Percentiles rank a stretch among this genome's conserved stretches.
Conservation (phyloP, 2,888 invertebrate species). For the Laspeyria flexula region DNA sequence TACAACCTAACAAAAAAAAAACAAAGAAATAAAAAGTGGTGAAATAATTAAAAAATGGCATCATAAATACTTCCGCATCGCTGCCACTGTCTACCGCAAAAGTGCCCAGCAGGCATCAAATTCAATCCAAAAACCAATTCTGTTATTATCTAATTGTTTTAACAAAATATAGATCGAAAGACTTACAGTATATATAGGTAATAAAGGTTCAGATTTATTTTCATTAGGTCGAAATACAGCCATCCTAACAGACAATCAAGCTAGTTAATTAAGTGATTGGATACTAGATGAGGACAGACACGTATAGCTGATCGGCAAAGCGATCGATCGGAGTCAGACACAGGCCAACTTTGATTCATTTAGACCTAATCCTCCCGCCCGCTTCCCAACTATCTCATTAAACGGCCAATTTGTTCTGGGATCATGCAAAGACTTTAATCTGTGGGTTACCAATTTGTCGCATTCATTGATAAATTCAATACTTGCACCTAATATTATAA, state of each 20-base stretch:
- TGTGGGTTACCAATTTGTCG: conserved; percentile 57
- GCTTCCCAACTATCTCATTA: conserved; percentile 76
- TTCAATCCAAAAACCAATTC: no score
- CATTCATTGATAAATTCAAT: conserved; percentile 19
- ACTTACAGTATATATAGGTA: no score
- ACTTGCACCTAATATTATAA: neutral
- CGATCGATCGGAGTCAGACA: conserved; percentile 60
- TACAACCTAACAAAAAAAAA: no score
- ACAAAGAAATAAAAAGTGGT: no score
- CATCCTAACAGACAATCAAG: conserved; percentile 34
- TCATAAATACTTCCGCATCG: no score
- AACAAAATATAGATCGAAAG: no score
- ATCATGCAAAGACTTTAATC: conserved; percentile 74
- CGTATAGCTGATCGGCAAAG: conserved; percentile 47
- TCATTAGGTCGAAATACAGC: conserved; percentile 2
- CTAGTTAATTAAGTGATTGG: conserved; percentile 38
- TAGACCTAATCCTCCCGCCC: conserved; percentile 69
- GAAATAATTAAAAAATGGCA: no score
- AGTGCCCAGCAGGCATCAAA: no score
- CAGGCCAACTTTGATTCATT: conserved; percentile 73
- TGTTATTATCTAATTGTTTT: no score
- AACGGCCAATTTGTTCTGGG: conserved; percentile 77
- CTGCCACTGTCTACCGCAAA: no score
- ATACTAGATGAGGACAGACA: conserved; percentile 32
- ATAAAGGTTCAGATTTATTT: no score